Evolutionary conservation across 1,140 invertebrate genomes (phyloP).

Genomic region (Bombus vancouverensis): DNA sequence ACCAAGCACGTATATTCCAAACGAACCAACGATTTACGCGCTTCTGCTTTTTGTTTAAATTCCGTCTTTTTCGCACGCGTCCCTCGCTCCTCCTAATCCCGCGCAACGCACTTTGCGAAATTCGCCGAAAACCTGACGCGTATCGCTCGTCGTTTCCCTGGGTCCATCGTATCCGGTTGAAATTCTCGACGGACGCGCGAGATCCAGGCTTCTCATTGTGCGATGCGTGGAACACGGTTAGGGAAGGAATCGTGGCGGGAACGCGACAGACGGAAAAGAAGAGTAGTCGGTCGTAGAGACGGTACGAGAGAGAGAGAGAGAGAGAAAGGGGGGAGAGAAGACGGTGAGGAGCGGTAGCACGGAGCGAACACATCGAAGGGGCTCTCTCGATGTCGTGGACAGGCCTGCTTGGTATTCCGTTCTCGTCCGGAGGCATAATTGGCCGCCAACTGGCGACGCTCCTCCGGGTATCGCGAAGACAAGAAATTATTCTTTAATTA

Average conservation of each 20-base stretch:
- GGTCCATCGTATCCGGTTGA: not conserved
- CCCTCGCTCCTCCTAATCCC: too few species aligned
- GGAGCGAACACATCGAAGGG: conserved; percentile 44
- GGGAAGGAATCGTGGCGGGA: not conserved
- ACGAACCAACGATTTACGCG: not conserved
- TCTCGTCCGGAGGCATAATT: conserved; percentile 80
- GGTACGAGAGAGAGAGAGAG: not conserved
- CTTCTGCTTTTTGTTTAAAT: too few species aligned
- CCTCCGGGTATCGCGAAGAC: conserved; percentile 78
- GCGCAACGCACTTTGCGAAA: too few species aligned
- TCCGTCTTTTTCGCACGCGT: too few species aligned
- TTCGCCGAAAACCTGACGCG: too few species aligned
- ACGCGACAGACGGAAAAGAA: conserved; percentile 4
- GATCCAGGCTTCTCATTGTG: conserved; percentile 15
- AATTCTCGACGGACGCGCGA: not conserved
- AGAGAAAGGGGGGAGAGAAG: not conserved
- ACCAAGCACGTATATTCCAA: too few species aligned
- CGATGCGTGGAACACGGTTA: not conserved
- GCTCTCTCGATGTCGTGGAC: conserved; percentile 66
- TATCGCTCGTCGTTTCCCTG: not conserved
- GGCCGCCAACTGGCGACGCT: conserved; percentile 80
- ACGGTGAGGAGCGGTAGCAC: conserved; percentile 25
- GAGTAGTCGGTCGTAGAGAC: not conserved
- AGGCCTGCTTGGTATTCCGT: conserved; percentile 80
- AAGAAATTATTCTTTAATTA: conserved; percentile 84